phyloP scores from a whole-genome alignment of 1,140 invertebrate genomes.

The Parasteatoda tepidariorum region DNA sequence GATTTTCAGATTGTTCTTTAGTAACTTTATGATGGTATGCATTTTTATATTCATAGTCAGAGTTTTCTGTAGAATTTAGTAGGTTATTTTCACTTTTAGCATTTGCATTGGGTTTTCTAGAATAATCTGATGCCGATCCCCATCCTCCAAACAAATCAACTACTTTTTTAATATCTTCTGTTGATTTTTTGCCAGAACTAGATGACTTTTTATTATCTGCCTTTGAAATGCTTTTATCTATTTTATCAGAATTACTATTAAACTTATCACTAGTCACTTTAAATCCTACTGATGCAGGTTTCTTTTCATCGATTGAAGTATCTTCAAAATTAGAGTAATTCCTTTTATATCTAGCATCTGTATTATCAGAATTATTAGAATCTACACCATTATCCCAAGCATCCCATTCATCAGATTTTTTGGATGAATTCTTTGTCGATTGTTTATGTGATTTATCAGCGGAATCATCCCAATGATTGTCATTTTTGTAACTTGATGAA shows the following conservation, averaged over 20 bases:
- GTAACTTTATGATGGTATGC: not conserved
- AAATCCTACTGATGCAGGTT: not conserved
- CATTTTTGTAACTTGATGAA: no score
- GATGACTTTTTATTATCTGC: not conserved
- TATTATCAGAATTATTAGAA: no score
- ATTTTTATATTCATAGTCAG: not conserved
- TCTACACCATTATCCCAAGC: no score
- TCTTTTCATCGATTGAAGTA: not conserved
- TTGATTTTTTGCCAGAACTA: not conserved
- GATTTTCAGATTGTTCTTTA: not conserved
- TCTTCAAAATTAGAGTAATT: not conserved
- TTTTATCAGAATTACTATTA: not conserved
- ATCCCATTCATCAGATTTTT: no score
- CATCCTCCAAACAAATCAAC: constrained; percentile 37
- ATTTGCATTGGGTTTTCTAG: not conserved
- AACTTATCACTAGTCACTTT: not conserved
- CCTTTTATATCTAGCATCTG: not conserved
- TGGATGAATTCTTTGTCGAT: no score
- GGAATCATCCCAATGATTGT: no score
- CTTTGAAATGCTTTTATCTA: no score
- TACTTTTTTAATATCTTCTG: not conserved
- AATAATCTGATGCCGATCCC: not conserved
- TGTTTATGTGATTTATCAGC: no score
- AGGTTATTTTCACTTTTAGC: not conserved
- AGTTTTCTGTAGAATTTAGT: not conserved